Evolutionary conservation across 2,888 invertebrate species (phyloP), one percentile per base, ranked within the genome.

Genomic region (Neocrepidodera transversa): DNA sequence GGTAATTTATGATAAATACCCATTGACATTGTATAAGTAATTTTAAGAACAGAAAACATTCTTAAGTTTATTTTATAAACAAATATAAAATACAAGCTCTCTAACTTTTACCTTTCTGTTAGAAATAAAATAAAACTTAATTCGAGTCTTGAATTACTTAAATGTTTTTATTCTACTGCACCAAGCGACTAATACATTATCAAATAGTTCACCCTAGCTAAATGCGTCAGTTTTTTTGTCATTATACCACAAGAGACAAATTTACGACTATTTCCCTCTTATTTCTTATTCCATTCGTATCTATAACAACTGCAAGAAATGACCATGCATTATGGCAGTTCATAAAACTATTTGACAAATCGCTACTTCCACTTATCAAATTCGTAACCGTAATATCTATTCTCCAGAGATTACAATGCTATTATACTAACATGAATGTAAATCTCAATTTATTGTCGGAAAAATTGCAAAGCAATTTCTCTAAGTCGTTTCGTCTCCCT

Each of bases 271-370:
- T 32, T 32, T 4, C 32, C 11, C 32, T 32, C 32, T 8, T 32
- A 32, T 32, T 32, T 13, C 8, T 8, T 17, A 17, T 38, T 38
- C 38, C 38, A 38, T 32, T 32, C 32, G 11, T 32, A 38, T 7
- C 38, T 17, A 38, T 38, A 38, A 38, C 38, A 16, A 17, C 17
- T n/a, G 17, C 38, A 38, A 38, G 38, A 38, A 38, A 17, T 17
- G 38, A 38, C 17, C 38, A 16, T 17, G 17, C 38, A 38, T 38
- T 38, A 38, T 16, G 38, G 17, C n/a, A 38, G 38, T 38, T 38
- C 38, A 38, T 38, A n/a, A 38, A 38, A 38, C 38, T 38, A 38
- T 38, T 38, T 38, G 38, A 38, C 38, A 38, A 38, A 38, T 38
- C 38, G 17, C 17, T 38, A 38, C 17, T 17, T 17, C n/a, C 38